Percentiles rank a stretch among this genome's conserved stretches.
These are phyloP conservation scores for Psilopsiagon aurifrons DNA, from an alignment of 2,113 vertebrate genomes.

Conservation along the genomic window DNA sequence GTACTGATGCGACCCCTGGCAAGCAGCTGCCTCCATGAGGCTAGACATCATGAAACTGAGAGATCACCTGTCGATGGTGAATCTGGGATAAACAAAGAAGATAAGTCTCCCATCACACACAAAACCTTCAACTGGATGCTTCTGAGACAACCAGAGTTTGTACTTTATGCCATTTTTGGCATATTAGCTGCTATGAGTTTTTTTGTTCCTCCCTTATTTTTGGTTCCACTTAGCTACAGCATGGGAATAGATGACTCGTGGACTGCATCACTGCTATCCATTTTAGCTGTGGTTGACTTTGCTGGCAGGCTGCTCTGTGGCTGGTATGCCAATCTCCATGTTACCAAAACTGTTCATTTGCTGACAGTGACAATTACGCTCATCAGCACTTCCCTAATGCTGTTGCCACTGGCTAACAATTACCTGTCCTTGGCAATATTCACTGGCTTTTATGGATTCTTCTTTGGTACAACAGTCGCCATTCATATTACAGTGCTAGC, in stretches of 20 bases:
- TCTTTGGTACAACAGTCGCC: constrained; percentile 77
- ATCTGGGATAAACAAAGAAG: not conserved
- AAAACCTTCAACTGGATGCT: constrained; percentile 52
- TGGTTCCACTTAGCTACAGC: constrained; percentile 75
- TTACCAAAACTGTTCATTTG: constrained; percentile 77
- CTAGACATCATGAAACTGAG: not conserved
- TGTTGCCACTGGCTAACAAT: constrained; percentile 72
- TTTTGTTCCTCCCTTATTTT: constrained; percentile 76
- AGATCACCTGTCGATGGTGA: not conserved
- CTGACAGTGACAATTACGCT: constrained; percentile 67
- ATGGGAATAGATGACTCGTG: constrained; percentile 72
- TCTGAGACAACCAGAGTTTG: constrained; percentile 37
- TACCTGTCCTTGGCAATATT: constrained; percentile 72
- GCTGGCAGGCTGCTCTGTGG: constrained; percentile 74
- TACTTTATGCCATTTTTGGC: constrained; percentile 77
- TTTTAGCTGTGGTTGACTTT: constrained; percentile 74
- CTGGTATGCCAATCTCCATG: constrained; percentile 73
- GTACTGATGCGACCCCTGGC: constrained; percentile 36
- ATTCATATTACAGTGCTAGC: constrained; percentile 77
- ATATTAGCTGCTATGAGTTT: constrained; percentile 76
- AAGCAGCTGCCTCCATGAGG: not conserved
- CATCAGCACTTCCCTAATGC: constrained; percentile 72
- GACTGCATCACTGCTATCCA: constrained; percentile 75
- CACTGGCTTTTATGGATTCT: constrained; percentile 75
- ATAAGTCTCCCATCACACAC: not conserved